A percentile compares a stretch with the other conserved stretches of the same genome.
phyloP scores from a whole-genome alignment of 2,113 vertebrate species.

The Chauna torquata region DNA sequence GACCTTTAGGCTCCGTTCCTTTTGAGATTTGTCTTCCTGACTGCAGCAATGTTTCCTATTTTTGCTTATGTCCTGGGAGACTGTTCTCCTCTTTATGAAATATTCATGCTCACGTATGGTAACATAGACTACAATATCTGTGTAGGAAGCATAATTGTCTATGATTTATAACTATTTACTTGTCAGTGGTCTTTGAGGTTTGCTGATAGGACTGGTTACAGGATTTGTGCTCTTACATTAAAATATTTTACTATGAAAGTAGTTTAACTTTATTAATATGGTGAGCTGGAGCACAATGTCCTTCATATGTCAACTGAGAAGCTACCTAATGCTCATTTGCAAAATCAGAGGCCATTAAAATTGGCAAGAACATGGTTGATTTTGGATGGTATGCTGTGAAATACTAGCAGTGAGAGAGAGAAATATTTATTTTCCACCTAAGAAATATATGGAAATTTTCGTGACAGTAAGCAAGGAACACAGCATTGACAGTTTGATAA shows the following conservation, averaged over 20 bases:
- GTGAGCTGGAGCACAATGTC: neutral
- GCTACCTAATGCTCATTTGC: neutral
- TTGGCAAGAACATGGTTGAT: neutral
- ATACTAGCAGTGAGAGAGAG: neutral
- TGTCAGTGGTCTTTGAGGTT: neutral
- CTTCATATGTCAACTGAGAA: neutral
- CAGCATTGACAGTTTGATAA: neutral
- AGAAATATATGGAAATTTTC: neutral
- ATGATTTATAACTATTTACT: neutral
- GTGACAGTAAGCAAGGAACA: neutral
- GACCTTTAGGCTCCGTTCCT: neutral
- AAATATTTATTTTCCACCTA: neutral
- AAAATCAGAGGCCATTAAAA: neutral
- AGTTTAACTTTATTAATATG: neutral
- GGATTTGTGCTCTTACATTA: neutral
- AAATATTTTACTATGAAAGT: neutral
- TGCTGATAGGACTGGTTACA: neutral
- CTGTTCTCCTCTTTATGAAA: neutral
- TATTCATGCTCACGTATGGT: neutral
- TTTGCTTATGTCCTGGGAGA: neutral
- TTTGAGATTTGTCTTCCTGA: neutral
- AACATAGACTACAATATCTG: neutral
- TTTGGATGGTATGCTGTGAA: neutral
- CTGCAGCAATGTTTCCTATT: neutral
- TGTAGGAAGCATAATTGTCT: neutral